Conservation (phyloP, 2,888 invertebrate species). For the Lobophora halterata region DNA sequence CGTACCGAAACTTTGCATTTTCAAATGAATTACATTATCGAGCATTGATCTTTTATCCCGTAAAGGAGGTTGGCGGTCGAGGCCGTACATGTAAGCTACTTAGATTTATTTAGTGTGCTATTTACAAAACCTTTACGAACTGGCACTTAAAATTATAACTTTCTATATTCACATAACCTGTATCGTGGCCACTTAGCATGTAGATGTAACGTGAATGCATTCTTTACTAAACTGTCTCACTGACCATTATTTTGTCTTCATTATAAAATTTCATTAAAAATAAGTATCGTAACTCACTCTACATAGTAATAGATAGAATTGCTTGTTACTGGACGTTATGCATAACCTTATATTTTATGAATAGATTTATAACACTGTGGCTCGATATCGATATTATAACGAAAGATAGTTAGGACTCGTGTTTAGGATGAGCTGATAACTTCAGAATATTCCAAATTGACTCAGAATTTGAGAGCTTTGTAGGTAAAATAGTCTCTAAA, state of each 20-base stretch:
- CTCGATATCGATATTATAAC: too few species aligned
- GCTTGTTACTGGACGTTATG: too few species aligned
- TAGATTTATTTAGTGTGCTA: conserved; percentile 6
- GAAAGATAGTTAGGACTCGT: too few species aligned
- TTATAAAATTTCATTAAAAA: too few species aligned
- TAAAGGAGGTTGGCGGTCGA: conserved; percentile 28
- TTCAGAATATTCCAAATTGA: neutral
- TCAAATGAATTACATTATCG: neutral
- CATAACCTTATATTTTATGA: too few species aligned
- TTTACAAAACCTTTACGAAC: conserved; percentile 6
- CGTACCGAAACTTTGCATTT: conserved; percentile 15
- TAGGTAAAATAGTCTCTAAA: too few species aligned
- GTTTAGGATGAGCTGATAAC: too few species aligned
- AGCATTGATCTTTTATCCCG: conserved; percentile 9
- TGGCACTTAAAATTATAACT: conserved; percentile 7
- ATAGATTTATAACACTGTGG: too few species aligned
- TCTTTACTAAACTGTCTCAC: conserved; percentile 12
- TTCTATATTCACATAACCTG: too few species aligned
- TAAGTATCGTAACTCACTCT: too few species aligned
- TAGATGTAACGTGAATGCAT: conserved; percentile 22
- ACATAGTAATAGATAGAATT: too few species aligned
- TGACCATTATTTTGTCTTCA: conserved; percentile 4
- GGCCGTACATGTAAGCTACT: conserved; percentile 25
- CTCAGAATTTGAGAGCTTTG: too few species aligned
- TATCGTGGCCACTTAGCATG: conserved; percentile 17